These are phyloP conservation scores for Telenomus remus DNA, from an alignment of 1,140 invertebrate species.

Conservation along the genomic window DNA sequence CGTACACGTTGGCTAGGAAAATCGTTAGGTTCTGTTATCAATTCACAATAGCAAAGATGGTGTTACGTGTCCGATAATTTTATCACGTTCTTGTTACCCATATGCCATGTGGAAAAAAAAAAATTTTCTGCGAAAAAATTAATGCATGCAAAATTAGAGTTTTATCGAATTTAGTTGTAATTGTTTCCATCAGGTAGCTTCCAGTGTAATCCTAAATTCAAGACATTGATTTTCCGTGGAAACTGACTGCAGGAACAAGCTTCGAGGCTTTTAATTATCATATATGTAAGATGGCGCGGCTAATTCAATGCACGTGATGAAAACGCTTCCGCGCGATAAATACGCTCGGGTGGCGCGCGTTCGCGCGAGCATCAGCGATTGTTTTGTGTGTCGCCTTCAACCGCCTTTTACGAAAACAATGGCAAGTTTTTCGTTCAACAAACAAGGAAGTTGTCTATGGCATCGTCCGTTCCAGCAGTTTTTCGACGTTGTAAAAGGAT, in stretches of 20 bases:
- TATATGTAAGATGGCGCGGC: slow-evolving; percentile 3
- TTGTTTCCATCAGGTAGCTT: too few relatives aligned
- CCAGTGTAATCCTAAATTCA: too few relatives aligned
- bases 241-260: not conserved
- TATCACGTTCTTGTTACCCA: not conserved
- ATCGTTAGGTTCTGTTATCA: slow-evolving; percentile 8
- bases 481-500: not conserved
- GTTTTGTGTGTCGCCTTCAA: slow-evolving; percentile 11
- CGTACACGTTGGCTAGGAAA: slow-evolving; percentile 1
- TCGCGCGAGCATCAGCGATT: slow-evolving; percentile 8
- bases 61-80: slow-evolving; percentile 8
- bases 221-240: too few relatives aligned
- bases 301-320: slow-evolving; percentile 13
- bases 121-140: too few relatives aligned
- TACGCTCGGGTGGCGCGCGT: slow-evolving; percentile 3
- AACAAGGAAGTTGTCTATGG: slow-evolving; percentile 9
- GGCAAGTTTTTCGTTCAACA: not conserved
- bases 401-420: slow-evolving; percentile 14
- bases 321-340: slow-evolving; percentile 23
- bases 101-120: too few relatives aligned
- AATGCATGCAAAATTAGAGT: too few relatives aligned
- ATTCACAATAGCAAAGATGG: slow-evolving; percentile 8
- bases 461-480: not conserved
- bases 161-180: too few relatives aligned
- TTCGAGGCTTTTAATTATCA: slow-evolving; percentile 7